A percentile compares a stretch with the other conserved stretches of the same genome.
Conservation (phyloP, 2,113 vertebrate species). For the Centropus bengalensis region DNA sequence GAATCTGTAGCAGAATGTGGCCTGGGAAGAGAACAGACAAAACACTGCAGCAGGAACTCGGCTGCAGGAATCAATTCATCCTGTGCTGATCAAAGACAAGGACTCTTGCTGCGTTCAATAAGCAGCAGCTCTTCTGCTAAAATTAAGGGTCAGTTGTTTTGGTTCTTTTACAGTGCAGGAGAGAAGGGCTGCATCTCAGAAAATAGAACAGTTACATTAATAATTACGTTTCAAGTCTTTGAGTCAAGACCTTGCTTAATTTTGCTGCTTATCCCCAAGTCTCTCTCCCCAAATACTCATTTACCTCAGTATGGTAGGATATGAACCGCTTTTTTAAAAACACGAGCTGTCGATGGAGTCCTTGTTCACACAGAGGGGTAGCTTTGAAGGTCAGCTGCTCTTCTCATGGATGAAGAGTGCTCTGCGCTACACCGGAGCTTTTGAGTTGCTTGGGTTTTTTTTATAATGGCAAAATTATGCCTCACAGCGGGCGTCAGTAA, state of each 20-base stretch:
- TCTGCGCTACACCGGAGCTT: not conserved
- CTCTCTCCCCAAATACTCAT: not conserved
- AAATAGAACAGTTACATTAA: slow-evolving; percentile 49
- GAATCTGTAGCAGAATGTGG: slow-evolving; percentile 33
- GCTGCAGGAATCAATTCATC: slow-evolving; percentile 27
- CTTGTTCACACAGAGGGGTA: not conserved
- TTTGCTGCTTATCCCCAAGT: slow-evolving; percentile 8
- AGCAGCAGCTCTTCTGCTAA: slow-evolving; percentile 5
- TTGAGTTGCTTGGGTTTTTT: not conserved
- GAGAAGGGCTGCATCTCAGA: not conserved
- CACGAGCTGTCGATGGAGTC: not conserved
- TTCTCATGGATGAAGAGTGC: not conserved
- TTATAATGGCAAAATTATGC: not conserved
- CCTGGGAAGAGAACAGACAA: slow-evolving; percentile 49
- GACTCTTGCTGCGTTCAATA: not conserved
- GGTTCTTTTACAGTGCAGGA: not conserved
- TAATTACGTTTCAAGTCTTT: slow-evolving; percentile 13
- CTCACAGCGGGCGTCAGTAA: not conserved
- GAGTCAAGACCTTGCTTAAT: slow-evolving; percentile 26
- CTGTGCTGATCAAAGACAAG: slow-evolving; percentile 16
- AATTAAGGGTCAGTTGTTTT: slow-evolving; percentile 51
- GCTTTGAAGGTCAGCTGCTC: slow-evolving; percentile 25
- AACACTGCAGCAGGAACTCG: slow-evolving; percentile 27
- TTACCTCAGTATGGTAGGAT: not conserved
- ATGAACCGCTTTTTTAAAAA: slow-evolving; percentile 1